Evolutionary conservation across 2,113 vertebrate genomes (phyloP).

Genomic region (Micronycteris hirsuta): DNA sequence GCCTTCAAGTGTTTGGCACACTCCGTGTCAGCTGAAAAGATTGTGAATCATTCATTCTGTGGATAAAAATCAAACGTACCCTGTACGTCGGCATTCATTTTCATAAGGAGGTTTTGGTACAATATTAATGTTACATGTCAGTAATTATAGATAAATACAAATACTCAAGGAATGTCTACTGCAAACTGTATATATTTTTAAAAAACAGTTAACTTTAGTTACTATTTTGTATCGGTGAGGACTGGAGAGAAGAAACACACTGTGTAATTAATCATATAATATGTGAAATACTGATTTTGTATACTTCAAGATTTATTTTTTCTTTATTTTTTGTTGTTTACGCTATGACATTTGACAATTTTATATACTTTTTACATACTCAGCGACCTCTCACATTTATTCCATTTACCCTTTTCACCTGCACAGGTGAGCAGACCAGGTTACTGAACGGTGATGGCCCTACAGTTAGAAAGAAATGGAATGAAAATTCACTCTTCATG

Average conservation of each 20-base stretch:
- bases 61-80: conserved; percentile 90
- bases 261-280: conserved; percentile 75
- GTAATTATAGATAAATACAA: conserved; percentile 99
- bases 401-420: not conserved
- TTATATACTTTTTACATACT: not conserved
- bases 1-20: conserved; percentile 88
- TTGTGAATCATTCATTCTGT: conserved; percentile 90
- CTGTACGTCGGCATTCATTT: conserved; percentile 88
- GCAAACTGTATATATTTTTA: too few relatives aligned
- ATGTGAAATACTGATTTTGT: not conserved
- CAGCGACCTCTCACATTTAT: not conserved
- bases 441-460: not conserved
- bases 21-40: conserved; percentile 89
- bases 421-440: not conserved
- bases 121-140: conserved; percentile 88
- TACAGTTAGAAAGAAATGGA: not conserved
- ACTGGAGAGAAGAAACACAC: conserved; percentile 82
- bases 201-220: conserved; percentile 88
- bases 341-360: not conserved
- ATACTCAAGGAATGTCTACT: conserved; percentile 98
- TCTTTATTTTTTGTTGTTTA: too few relatives aligned
- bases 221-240: conserved; percentile 85
- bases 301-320: not conserved
- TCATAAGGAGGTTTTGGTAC: conserved; percentile 85
- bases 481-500: not conserved